Conservation (phyloP, 2,113 vertebrate species). For the Microtus richardsoni region DNA sequence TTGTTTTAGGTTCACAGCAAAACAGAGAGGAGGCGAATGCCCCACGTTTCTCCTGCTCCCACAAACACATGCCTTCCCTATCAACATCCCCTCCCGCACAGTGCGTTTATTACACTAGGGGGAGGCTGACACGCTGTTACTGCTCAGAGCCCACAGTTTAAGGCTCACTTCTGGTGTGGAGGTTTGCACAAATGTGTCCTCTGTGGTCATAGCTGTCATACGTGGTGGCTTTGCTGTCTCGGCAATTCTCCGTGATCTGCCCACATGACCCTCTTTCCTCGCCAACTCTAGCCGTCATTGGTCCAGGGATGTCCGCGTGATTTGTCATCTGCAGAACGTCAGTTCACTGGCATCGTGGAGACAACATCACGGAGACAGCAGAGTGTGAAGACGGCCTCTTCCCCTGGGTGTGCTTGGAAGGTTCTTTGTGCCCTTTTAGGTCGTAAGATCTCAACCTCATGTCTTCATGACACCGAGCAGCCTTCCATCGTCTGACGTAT, state of each 20-base stretch:
- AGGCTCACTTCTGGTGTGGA: not conserved
- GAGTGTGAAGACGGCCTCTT: not conserved
- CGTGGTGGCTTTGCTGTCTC: not conserved
- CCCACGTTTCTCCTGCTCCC: too few relatives aligned
- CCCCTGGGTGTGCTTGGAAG: not conserved
- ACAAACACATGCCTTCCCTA: not conserved
- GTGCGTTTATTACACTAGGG: too few relatives aligned
- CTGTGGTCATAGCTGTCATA: not conserved
- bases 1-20: not conserved
- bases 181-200: not conserved
- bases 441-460: not conserved
- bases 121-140: rapidly evolving
- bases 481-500: too few relatives aligned
- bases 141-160: not conserved
- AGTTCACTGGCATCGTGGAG: not conserved
- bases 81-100: not conserved
- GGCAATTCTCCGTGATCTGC: too few relatives aligned
- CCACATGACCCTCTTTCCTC: not conserved
- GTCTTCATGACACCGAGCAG: not conserved
- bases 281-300: too few relatives aligned
- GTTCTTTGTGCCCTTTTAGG: not conserved
- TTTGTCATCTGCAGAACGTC: not conserved
- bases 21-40: not conserved
- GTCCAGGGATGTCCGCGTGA: too few relatives aligned
- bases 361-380: too few relatives aligned